Evolutionary conservation across 2,888 invertebrate species (phyloP), one percentile per base, ranked within the genome.

Genomic region (Parnassius smintheus): DNA sequence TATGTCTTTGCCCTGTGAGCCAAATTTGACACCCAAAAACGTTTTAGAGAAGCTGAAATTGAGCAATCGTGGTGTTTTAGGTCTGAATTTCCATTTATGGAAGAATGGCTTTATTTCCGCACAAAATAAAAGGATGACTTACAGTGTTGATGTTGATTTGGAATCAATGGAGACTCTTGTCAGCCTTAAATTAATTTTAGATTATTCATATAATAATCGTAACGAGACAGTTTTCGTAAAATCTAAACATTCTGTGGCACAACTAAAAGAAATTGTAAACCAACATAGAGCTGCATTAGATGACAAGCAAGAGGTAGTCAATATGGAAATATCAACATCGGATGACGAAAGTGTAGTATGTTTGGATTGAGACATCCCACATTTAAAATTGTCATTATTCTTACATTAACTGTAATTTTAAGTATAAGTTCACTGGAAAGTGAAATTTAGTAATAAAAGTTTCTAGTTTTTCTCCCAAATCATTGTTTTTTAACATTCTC

Each of bases 71-170:
- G 86, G 86, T 0, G 76, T 85, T 0, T 86, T 82, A 62, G 86
- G 85, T 0, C 66, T 91, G 8, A 81, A 90, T 68, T 84, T 86
- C 61, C 66, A 72, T 13, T 65, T 81, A 49, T 91, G 91, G 90
- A 86, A 82, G 65, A 72, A 78, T n/a, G 56, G 57, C 4, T 22
- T 71, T 11, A 11, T 58, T 2, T 56, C 25, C n/a, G 22, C 64
- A 9, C 61, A 53, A 13, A 55, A 25, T 18, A 67, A 44, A 9
- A 58, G 48, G 8, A 42, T 51, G 10, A 64, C 56, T 9, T 70
- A 76, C 9, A 75, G 78, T n/a, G 65, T 85, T 1, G 79, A 85
- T 3, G 69, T 88, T 22, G 91, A 91, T 65, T 54, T 88, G 9
- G 88, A 87, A 25, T 90, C 91, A 0, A 67, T 85, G 0, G 88